A percentile compares a stretch with the other conserved stretches of the same genome.
Conservation (phyloP, 1,140 invertebrate genomes). For the Caerostris extrusa region DNA sequence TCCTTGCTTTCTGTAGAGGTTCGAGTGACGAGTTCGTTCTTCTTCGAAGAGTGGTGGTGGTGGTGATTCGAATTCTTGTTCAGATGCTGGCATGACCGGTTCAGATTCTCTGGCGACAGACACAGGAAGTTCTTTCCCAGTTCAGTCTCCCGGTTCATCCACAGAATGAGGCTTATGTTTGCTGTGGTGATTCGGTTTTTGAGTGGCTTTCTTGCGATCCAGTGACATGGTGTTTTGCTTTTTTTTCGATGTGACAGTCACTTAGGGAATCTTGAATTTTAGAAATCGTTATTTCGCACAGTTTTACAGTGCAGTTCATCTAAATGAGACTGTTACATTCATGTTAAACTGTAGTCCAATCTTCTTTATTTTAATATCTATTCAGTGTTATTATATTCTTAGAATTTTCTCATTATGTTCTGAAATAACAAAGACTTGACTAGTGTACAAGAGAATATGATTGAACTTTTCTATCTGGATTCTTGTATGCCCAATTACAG, state of each 20-base stretch:
- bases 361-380: too few relatives aligned
- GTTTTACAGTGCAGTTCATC: too few relatives aligned
- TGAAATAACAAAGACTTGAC: too few relatives aligned
- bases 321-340: too few relatives aligned
- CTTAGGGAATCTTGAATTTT: not conserved
- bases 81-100: constrained; percentile 55
- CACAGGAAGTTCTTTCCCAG: constrained; percentile 50
- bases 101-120: constrained; percentile 53
- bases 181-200: not conserved
- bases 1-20: constrained; percentile 69
- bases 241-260: not conserved
- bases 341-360: too few relatives aligned
- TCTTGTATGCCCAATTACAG: too few relatives aligned
- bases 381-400: too few relatives aligned
- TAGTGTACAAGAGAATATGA: too few relatives aligned
- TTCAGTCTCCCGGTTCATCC: constrained; percentile 38
- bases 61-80: constrained; percentile 55
- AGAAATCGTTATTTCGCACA: too few relatives aligned
- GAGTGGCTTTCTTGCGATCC: constrained; percentile 37
- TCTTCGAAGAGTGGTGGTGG: constrained; percentile 39
- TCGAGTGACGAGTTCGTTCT: constrained; percentile 47
- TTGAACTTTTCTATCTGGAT: too few relatives aligned
- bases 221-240: constrained; percentile 14
- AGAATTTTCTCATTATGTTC: too few relatives aligned
- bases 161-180: constrained; percentile 9